These are phyloP conservation scores for Propithecus deckenii DNA, from an alignment of 2,797 vertebrate species.

Conservation along the genomic window DNA sequence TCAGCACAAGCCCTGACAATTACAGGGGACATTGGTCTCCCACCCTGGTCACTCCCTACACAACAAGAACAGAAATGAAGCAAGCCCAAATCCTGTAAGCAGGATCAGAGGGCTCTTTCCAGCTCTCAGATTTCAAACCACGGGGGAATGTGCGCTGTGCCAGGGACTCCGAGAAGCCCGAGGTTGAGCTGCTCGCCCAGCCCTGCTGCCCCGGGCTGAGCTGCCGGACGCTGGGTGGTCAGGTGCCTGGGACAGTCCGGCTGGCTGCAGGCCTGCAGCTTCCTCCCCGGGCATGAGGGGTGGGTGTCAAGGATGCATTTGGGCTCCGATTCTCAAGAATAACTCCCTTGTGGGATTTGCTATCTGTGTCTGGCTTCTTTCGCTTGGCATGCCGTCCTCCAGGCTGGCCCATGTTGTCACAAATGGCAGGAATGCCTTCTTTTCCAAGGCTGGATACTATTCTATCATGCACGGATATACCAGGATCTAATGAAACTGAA, in stretches of 20 bases:
- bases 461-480: background rate
- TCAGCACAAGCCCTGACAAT: too few species aligned
- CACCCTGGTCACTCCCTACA: background rate
- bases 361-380: background rate
- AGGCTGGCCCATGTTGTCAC: background rate
- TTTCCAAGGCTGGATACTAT: background rate
- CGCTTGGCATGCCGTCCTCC: background rate
- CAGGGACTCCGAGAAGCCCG: background rate
- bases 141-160: too few species aligned
- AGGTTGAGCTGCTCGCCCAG: accelerated
- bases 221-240: accelerated
- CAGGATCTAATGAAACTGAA: background rate
- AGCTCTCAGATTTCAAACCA: background rate
- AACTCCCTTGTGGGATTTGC: background rate
- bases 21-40: background rate
- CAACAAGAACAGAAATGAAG: background rate
- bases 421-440: background rate
- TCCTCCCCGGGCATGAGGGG: background rate
- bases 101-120: background rate
- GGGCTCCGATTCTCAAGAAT: accelerated
- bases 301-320: background rate
- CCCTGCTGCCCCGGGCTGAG: background rate
- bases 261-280: background rate
- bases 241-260: accelerated
- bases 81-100: background rate